These are phyloP conservation scores for Formicarius rufipectus DNA, from an alignment of 2,113 vertebrate species.

Conservation along the genomic window DNA sequence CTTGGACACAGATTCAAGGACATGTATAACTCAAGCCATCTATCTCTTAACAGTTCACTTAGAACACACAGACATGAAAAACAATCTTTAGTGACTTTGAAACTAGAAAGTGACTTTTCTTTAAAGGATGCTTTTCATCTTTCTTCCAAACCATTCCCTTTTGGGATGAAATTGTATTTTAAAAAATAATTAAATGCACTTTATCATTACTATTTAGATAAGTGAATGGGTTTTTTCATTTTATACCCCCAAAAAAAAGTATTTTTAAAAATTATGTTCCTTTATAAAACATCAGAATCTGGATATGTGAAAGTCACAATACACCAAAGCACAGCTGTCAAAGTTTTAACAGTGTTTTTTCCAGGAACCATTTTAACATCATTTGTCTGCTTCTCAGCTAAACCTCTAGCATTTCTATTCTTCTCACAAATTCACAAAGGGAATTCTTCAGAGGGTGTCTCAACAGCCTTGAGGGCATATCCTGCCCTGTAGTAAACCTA, in stretches of 20 bases:
- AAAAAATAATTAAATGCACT: background rate
- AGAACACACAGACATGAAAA: background rate
- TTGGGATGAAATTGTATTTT: background rate
- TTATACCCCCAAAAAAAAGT: background rate
- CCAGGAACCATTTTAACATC: background rate
- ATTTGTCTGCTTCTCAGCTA: background rate
- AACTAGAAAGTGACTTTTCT: background rate
- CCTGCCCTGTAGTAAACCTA: background rate
- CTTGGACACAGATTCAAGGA: background rate
- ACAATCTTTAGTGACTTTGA: background rate
- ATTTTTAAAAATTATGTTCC: background rate
- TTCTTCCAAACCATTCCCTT: background rate
- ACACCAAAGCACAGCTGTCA: accelerated
- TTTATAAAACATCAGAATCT: background rate
- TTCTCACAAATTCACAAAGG: background rate
- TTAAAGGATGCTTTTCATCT: background rate
- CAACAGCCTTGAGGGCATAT: background rate
- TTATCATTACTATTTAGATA: background rate
- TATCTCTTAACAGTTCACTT: background rate
- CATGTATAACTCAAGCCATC: background rate
- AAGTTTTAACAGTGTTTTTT: background rate
- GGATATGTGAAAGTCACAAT: background rate
- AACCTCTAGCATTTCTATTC: background rate
- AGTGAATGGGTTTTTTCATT: background rate
- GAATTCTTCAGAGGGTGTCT: background rate